Evolutionary conservation across 2,888 invertebrate genomes (phyloP).

Genomic region (Ectemnius continuus): DNA sequence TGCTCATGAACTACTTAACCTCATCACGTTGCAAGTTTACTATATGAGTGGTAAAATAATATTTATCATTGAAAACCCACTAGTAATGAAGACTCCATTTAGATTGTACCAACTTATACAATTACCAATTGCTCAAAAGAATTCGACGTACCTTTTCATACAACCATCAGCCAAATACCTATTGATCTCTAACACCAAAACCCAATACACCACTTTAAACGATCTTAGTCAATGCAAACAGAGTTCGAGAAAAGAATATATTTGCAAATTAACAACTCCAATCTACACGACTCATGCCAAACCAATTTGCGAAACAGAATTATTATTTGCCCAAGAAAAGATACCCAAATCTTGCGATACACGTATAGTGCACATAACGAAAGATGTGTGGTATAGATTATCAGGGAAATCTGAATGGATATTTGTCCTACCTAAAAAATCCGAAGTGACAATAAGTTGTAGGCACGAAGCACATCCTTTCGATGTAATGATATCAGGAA

Average conservation of each 20-base stretch:
- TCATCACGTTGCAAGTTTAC: too few relatives aligned
- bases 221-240: constrained; percentile 9
- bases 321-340: constrained; percentile 12
- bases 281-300: constrained; percentile 18
- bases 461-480: not conserved
- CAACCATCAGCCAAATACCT: too few relatives aligned
- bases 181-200: too few relatives aligned
- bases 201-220: too few relatives aligned
- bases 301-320: constrained; percentile 28
- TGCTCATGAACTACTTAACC: too few relatives aligned
- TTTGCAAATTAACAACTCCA: constrained; percentile 25
- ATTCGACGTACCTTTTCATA: too few relatives aligned
- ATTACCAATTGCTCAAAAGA: too few relatives aligned
- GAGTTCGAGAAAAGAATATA: constrained; percentile 11
- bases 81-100: too few relatives aligned
- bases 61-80: too few relatives aligned
- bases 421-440: constrained; percentile 14
- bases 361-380: constrained; percentile 10
- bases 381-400: constrained; percentile 23
- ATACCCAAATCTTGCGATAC: constrained; percentile 23
- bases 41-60: too few relatives aligned
- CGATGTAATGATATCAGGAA: constrained; percentile 14
- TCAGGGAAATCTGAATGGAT: constrained; percentile 11
- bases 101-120: too few relatives aligned
- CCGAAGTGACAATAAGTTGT: constrained; percentile 12